Percentiles rank a stretch among this genome's conserved stretches.
Conservation (phyloP, 2,113 vertebrate genomes). For the Archilochus colubris region DNA sequence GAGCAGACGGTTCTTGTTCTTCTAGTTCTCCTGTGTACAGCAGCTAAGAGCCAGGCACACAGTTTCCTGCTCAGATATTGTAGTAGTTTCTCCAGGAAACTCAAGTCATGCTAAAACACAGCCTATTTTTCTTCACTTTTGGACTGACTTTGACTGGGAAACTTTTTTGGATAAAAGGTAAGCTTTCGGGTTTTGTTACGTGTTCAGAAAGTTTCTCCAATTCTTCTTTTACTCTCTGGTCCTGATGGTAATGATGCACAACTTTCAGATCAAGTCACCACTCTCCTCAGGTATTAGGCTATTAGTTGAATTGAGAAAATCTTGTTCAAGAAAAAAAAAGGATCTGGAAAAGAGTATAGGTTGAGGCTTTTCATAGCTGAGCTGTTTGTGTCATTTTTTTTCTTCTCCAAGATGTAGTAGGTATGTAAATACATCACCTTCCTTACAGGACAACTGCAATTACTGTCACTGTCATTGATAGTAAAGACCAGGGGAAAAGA, state of each 20-base stretch:
- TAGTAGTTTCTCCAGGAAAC: not conserved
- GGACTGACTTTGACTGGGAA: constrained; percentile 33
- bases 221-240: not conserved
- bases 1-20: not conserved
- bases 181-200: not conserved
- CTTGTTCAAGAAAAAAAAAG: not conserved
- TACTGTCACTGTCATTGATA: not conserved
- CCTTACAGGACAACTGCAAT: not conserved
- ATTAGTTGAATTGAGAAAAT: not conserved
- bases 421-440: not conserved
- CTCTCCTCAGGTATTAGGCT: not conserved
- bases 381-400: not conserved
- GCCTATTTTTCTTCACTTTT: constrained; percentile 23
- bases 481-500: not conserved
- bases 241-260: rapidly evolving
- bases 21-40: not conserved
- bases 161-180: constrained; percentile 39
- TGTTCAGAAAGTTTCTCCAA: not conserved
- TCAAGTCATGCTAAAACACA: constrained; percentile 45
- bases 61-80: not conserved
- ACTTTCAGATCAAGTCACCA: rapidly evolving
- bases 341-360: not conserved
- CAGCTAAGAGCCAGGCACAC: not conserved
- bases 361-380: not conserved
- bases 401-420: not conserved